phyloP scores from a whole-genome alignment of 2,888 invertebrate genomes.

The Megaustenia siamemsis region DNA sequence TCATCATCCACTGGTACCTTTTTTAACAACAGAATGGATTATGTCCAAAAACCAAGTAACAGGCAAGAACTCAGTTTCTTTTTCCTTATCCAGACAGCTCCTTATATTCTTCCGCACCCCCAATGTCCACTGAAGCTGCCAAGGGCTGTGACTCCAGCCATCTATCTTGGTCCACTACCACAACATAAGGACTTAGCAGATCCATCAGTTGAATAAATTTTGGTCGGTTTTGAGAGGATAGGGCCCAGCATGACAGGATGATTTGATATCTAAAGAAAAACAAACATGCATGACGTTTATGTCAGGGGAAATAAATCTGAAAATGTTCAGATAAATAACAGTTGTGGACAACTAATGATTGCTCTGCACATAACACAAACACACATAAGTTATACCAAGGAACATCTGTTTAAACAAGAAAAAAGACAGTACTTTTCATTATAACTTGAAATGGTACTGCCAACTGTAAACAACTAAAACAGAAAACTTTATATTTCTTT shows the following conservation, averaged over 20 bases:
- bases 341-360: no score
- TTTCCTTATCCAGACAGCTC: conserved; percentile 62
- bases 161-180: conserved; percentile 59
- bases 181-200: conserved; percentile 64
- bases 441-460: no score
- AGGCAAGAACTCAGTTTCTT: not conserved
- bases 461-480: no score
- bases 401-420: no score
- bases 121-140: conserved; percentile 65
- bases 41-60: conserved; percentile 12
- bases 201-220: conserved; percentile 71
- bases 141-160: conserved; percentile 65
- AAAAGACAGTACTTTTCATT: no score
- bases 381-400: no score
- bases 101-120: conserved; percentile 66
- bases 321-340: no score
- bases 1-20: conserved; percentile 9
- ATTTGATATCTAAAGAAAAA: conserved; percentile 67
- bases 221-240: conserved; percentile 70
- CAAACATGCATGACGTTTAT: conserved; percentile 18
- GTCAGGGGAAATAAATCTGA: no score
- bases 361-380: no score
- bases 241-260: conserved; percentile 75
- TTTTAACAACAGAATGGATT: conserved; percentile 14
- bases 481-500: no score